Evolutionary conservation across 2,888 invertebrate genomes (phyloP).

Genomic region (Dicranocentrus wangi): DNA sequence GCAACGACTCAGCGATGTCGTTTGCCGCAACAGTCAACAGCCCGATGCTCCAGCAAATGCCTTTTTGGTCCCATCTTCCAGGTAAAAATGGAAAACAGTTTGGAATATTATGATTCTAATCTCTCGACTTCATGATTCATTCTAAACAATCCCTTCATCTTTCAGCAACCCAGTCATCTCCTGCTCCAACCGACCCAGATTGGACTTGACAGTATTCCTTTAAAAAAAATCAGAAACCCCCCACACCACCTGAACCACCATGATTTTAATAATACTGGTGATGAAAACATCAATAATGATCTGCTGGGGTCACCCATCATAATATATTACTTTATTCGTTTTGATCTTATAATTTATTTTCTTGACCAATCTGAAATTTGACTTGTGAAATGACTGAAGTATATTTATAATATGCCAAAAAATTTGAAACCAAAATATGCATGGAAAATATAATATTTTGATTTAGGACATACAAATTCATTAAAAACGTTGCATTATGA

Average conservation of each 20-base stretch:
- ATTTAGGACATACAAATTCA: too few species aligned
- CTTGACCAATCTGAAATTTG: too few species aligned
- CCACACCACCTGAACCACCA: neutral
- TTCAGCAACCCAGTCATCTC: conserved; percentile 38
- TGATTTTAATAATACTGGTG: neutral
- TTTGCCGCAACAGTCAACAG: conserved; percentile 68
- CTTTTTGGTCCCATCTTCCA: conserved; percentile 62
- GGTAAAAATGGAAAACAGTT: conserved; percentile 38
- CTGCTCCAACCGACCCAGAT: conserved; percentile 22
- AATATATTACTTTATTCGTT: neutral
- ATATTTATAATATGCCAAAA: too few species aligned
- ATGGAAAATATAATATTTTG: too few species aligned
- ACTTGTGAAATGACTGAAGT: too few species aligned
- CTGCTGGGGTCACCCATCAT: too few species aligned
- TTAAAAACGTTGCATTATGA: too few species aligned
- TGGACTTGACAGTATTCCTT: conserved; percentile 41
- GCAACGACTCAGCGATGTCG: conserved; percentile 67
- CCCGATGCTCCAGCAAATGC: conserved; percentile 61
- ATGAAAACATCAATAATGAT: neutral
- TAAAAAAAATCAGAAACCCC: neutral
- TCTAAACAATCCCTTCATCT: too few species aligned
- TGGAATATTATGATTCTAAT: neutral
- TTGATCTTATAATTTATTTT: neutral
- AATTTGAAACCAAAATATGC: too few species aligned
- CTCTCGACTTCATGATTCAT: too few species aligned